Evolutionary conservation across 2,888 invertebrate genomes (phyloP).

Genomic region (Notodonta dromedarius): DNA sequence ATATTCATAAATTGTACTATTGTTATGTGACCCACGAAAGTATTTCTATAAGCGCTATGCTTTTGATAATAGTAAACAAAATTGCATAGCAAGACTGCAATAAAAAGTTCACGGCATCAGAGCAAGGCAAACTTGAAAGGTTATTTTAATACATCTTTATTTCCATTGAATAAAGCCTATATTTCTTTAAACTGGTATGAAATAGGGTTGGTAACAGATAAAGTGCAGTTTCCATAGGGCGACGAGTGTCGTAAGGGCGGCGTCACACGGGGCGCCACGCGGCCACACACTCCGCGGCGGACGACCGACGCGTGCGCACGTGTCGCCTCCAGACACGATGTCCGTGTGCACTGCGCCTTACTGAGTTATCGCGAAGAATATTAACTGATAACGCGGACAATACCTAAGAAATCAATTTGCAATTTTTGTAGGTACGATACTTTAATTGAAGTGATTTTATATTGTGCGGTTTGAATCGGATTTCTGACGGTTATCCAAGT

Average conservation of each 20-base stretch:
- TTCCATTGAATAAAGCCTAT: conserved; percentile 24
- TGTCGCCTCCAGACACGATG: conserved; percentile 47
- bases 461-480: background rate
- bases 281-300: conserved; percentile 77
- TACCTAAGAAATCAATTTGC: background rate
- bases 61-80: conserved; percentile 20
- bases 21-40: conserved; percentile 20
- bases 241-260: conserved; percentile 49
- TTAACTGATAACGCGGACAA: conserved; percentile 5
- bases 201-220: conserved; percentile 24
- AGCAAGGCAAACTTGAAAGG: conserved; percentile 10
- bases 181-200: conserved; percentile 16
- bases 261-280: conserved; percentile 73
- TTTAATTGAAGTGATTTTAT: background rate
- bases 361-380: conserved; percentile 5
- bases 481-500: background rate
- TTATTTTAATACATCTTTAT: conserved; percentile 20
- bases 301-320: conserved; percentile 80
- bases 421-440: too few relatives aligned
- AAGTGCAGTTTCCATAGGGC: conserved; percentile 52
- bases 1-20: conserved; percentile 26
- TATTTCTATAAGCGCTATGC: conserved; percentile 10
- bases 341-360: conserved; percentile 36
- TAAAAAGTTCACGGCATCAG: conserved; percentile 7
- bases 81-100: conserved; percentile 23